These are phyloP conservation scores for Deilephila elpenor DNA, from an alignment of 2,888 invertebrate genomes.

Conservation along the genomic window DNA sequence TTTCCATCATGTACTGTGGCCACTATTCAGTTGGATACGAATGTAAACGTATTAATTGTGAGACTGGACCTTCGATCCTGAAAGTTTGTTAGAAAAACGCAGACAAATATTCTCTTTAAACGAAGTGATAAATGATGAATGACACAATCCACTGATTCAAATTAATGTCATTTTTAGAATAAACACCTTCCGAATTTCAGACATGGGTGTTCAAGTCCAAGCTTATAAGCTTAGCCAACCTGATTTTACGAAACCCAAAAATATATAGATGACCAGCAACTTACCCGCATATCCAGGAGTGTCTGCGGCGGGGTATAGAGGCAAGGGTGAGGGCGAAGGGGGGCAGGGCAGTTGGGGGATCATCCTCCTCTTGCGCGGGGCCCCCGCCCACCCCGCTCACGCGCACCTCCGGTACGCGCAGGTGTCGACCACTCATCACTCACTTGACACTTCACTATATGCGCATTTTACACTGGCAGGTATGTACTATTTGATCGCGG, in stretches of 20 bases:
- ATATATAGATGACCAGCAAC: constrained; percentile 47
- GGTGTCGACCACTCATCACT: constrained; percentile 81
- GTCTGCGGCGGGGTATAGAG: constrained; percentile 86
- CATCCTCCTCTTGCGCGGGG: constrained; percentile 77
- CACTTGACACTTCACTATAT: constrained; percentile 28
- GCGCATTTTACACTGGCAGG: constrained; percentile 16
- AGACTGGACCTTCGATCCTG: too few species aligned
- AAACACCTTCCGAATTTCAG: too few species aligned
- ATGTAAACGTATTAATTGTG: too few species aligned
- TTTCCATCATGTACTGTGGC: too few species aligned
- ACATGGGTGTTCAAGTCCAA: too few species aligned
- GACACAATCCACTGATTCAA: too few species aligned
- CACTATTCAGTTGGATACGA: too few species aligned
- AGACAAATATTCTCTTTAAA: too few species aligned
- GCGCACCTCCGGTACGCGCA: constrained; percentile 89
- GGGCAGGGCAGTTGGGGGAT: constrained; percentile 71
- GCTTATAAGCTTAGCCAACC: background rate
- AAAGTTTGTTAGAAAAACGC: too few species aligned
- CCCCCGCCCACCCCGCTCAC: constrained; percentile 85
- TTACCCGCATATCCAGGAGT: constrained; percentile 92
- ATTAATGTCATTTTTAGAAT: too few species aligned
- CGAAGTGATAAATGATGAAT: too few species aligned
- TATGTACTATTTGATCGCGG: background rate
- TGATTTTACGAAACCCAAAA: background rate
- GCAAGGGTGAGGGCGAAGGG: constrained; percentile 81